Evolutionary conservation across 2,113 vertebrate species (phyloP), one percentile per base, ranked within the genome.

Genomic region (Caranx melampygus): DNA sequence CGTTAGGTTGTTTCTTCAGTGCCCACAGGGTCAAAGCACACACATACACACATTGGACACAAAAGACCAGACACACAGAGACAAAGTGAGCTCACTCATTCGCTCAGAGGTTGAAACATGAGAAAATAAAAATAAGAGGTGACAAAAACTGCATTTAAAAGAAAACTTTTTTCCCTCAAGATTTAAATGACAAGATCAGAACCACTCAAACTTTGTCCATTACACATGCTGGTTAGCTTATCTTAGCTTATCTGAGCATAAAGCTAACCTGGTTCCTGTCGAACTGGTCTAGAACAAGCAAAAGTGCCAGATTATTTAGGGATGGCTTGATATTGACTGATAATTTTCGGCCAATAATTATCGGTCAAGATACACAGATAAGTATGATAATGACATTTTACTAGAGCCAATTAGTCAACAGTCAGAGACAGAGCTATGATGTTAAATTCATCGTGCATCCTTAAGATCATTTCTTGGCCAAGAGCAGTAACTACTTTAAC

Each of bases 1-100:
- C 26, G 47, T 64, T 71, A 65, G 37, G 60, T 71, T 77, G 63
- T 63, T 83, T 57, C 75, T 67, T 59, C 57, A 72, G 26, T 4
- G 45, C 35, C 51, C 57, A 82, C 61, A 45, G 37, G 63, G 57
- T 75, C 10, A 2, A 80, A 60, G 68, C 58, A 74, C 57, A 58
- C 67, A 74, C 55, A 70, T 47, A 60, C 69, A 69, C 35, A 62
- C 60, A 63, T 42, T 58, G 58, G 31, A 69, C 54, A 26, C 69
- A 75, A 69, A 49, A 26, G 65, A 75, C 62, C 34, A 64, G 12
- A 8, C 21, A 37, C 20, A 47, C 51, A 45, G 40, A 54, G 21
- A 13, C 34, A 35, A 26, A 14, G 26, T 0, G 42, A 45, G 6
- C 21, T 82, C 57, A 33, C 16, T 40, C 42, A n/a, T 52, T 66